Evolutionary conservation across 2,888 invertebrate genomes (phyloP), one percentile per base, ranked within the genome.

Genomic region (Netelia fuscicornis): DNA sequence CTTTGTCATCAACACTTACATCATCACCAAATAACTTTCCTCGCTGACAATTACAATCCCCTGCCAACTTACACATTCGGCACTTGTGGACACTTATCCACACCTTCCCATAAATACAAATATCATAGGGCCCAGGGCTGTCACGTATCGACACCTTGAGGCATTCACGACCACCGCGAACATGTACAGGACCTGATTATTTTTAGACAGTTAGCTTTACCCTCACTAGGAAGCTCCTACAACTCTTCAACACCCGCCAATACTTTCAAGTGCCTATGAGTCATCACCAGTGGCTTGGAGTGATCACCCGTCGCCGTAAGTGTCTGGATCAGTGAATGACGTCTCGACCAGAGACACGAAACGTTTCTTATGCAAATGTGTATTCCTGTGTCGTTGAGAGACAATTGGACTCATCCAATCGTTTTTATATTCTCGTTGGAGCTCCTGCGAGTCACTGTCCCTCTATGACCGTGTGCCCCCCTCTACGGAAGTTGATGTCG

Each of bases 401-500:
- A 25, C 13, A 25, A 25, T 25, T 48, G 13, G 37, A 30, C 52
- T 20, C 48, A 67, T 48, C 10, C 11, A 17, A 58, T 44, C 17
- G 44, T 72, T 67, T 74, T 58, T 58, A 72, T 71, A 64, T 79
- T 62, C 54, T 78, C 62, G 30, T 83, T 8, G 67, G n/a, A 68
- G 54, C 13, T 62, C 20, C 58, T 30, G 83, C 67, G 54, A 62
- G 62, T 44, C 65, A 71, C 44, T 70, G 77, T 58, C 64, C 67
- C 48, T 13, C 23, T 13, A 20, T 44, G 58, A 52, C 52, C 52
- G 75, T 52, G 75, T 44, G 56, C 67, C 54, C 82, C 5, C 81
- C 85, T 88, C 87, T 86, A 54, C 90, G 90, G 90, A 91, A 92
- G 88, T 87, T 86, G 75, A 64, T 89, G 92, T 91, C 91, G 91